A percentile compares a stretch with the other conserved stretches of the same genome.
Conservation (phyloP, 2,113 vertebrate genomes). For the Copsychus sechellarum region DNA sequence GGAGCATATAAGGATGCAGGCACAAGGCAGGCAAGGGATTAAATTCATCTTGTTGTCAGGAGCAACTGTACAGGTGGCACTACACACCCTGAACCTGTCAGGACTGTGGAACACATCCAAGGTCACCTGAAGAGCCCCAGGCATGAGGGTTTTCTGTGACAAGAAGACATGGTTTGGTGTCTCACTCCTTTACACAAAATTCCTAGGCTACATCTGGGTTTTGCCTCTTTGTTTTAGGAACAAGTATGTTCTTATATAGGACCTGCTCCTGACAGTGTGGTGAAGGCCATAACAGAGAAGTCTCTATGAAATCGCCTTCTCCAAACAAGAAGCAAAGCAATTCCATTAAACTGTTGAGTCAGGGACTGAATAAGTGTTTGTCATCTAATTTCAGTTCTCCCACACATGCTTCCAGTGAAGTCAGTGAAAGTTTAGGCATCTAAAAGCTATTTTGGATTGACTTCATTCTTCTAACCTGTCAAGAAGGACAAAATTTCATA, state of each 20-base stretch:
- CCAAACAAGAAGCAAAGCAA: neutral
- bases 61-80: neutral
- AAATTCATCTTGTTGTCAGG: neutral
- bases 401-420: neutral
- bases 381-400: constrained; percentile 37
- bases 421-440: neutral
- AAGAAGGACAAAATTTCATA: neutral
- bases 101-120: neutral
- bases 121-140: neutral
- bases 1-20: neutral
- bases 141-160: neutral
- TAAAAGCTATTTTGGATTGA: neutral
- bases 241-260: neutral
- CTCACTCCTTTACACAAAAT: neutral
- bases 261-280: neutral
- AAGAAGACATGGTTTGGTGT: neutral
- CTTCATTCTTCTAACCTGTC: neutral
- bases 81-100: neutral
- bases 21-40: neutral
- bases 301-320: neutral
- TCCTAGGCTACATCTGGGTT: neutral
- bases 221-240: neutral
- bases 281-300: neutral
- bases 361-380: neutral
- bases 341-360: neutral